These are phyloP conservation scores for Pterobdella sp. DNA, from an alignment of 2,888 invertebrate genomes.

Conservation along the genomic window DNA sequence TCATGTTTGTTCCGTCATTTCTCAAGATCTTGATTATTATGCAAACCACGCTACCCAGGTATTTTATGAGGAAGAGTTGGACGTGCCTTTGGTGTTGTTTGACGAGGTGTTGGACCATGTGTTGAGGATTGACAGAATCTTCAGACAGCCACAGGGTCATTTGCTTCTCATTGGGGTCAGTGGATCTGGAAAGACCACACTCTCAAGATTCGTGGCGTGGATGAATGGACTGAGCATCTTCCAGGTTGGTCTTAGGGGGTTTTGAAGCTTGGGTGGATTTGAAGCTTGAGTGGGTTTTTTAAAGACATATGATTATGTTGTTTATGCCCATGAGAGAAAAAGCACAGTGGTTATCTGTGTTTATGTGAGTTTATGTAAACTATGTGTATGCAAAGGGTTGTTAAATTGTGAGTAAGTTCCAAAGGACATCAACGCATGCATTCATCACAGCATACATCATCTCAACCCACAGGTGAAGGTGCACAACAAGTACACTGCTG, in stretches of 20 bases:
- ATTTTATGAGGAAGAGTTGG: constrained; percentile 98
- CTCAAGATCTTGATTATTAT: not conserved
- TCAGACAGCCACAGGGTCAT: constrained; percentile 94
- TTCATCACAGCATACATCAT: too few species aligned
- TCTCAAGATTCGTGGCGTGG: constrained; percentile 98
- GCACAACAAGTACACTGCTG: constrained; percentile 96
- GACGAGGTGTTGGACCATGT: constrained; percentile 98
- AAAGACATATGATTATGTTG: too few species aligned
- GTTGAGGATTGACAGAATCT: constrained; percentile 93
- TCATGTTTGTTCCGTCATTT: not conserved
- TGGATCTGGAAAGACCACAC: constrained; percentile 96
- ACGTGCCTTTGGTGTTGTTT: constrained; percentile 93
- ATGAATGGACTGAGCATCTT: constrained; percentile 98
- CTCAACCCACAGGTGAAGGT: constrained; percentile 66
- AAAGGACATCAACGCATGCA: not conserved
- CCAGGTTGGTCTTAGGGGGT: too few species aligned
- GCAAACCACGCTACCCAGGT: constrained; percentile 58
- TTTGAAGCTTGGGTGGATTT: too few species aligned
- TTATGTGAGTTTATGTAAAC: too few species aligned
- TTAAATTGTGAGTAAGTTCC: too few species aligned
- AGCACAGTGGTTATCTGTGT: too few species aligned
- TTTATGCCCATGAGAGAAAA: too few species aligned
- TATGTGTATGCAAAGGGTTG: too few species aligned
- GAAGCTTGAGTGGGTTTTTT: too few species aligned
- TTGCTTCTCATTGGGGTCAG: constrained; percentile 93